Percentiles rank a stretch among this genome's conserved stretches.
Evolutionary conservation across 2,797 vertebrate genomes (phyloP).

Genomic region (Loriculus beryllinus): DNA sequence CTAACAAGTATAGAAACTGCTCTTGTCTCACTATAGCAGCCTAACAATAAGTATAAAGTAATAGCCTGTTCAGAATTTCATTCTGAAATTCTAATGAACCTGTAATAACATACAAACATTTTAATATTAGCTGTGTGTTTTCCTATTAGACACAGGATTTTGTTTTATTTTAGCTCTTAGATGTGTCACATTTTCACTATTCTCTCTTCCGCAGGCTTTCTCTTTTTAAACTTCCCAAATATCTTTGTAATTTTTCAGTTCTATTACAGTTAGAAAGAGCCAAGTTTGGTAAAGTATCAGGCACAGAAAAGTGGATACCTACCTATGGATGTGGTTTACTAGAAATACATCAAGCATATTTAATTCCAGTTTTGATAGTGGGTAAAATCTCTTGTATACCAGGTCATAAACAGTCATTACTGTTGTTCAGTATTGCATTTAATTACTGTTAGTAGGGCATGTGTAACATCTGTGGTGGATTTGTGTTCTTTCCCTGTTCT

Average conservation of each 20-base stretch:
- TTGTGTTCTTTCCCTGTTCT: background rate
- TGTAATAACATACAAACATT: background rate
- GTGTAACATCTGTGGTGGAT: background rate
- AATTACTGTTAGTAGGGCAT: background rate
- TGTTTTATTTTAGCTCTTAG: background rate
- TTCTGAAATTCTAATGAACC: background rate
- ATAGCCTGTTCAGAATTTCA: background rate
- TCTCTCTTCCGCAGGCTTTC: background rate
- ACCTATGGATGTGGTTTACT: background rate
- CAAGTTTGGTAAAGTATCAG: background rate
- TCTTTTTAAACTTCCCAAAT: background rate
- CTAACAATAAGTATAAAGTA: background rate
- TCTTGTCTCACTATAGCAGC: background rate
- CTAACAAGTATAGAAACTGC: background rate
- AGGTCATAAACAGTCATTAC: background rate
- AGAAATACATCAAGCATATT: background rate
- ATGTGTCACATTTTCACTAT: background rate
- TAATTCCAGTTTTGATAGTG: background rate
- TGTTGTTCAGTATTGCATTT: background rate
- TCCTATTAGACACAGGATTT: background rate
- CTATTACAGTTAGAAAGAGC: background rate
- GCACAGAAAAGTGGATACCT: background rate
- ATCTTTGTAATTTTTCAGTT: background rate
- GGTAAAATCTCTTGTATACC: background rate
- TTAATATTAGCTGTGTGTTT: background rate